These are phyloP conservation scores for Eretmochelys imbricata DNA, from an alignment of 2,113 vertebrate genomes.

Conservation along the genomic window DNA sequence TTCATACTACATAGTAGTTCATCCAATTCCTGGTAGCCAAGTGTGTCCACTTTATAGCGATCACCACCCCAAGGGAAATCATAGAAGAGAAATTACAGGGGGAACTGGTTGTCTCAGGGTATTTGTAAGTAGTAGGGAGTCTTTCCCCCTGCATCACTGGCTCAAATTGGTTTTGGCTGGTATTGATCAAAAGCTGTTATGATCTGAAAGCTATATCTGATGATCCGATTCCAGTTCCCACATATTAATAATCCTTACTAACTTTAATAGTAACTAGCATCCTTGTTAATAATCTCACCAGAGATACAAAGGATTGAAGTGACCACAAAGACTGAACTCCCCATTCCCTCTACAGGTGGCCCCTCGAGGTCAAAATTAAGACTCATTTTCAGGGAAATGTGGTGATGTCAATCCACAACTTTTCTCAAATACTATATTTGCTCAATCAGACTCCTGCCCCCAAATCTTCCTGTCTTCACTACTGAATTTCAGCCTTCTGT, in stretches of 20 bases:
- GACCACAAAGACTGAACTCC: neutral
- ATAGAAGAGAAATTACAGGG: neutral
- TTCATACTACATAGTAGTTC: neutral
- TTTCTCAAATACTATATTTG: neutral
- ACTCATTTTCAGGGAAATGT: neutral
- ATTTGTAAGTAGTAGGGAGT: neutral
- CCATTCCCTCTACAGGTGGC: neutral
- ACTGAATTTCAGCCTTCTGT: neutral
- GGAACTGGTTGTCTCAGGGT: neutral
- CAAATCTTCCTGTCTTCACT: neutral
- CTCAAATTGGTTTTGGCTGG: neutral
- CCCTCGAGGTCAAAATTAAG: neutral
- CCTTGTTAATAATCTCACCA: neutral
- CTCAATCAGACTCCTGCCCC: neutral
- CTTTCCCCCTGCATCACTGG: neutral
- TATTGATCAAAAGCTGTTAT: neutral
- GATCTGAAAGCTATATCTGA: neutral
- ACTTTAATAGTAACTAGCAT: neutral
- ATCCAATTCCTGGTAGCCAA: neutral
- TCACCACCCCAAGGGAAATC: neutral
- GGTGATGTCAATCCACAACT: neutral
- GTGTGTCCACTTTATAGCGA: neutral
- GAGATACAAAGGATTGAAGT: neutral
- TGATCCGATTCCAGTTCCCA: neutral
- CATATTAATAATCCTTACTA: neutral